Evolutionary conservation across 2,888 invertebrate genomes (phyloP).

Genomic region (Rhogogaster chlorosoma): DNA sequence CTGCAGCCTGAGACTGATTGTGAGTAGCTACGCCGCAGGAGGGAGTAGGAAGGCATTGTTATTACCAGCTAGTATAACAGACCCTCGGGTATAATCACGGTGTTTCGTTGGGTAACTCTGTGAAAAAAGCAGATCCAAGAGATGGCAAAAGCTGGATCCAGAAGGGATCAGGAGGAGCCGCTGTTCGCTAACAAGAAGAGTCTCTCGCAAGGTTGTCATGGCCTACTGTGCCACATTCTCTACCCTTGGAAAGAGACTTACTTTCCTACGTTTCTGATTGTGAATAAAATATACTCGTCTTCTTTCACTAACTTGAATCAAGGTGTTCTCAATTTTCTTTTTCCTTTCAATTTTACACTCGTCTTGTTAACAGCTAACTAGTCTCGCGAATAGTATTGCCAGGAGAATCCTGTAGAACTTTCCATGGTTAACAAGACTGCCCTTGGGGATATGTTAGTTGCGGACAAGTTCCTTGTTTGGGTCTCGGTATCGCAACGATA

Average conservation of each 20-base stretch:
- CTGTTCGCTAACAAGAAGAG: conserved; percentile 24
- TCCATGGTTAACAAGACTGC: conserved; percentile 22
- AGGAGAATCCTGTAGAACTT: not conserved
- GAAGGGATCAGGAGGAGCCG: conserved; percentile 26
- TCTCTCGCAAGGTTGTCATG: conserved; percentile 28
- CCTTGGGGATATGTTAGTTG: conserved; percentile 23
- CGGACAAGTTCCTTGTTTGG: conserved; percentile 26
- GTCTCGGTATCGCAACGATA: conserved; percentile 42
- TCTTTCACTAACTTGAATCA: not conserved
- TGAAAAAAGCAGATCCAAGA: conserved; percentile 19
- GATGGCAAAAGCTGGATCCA: conserved; percentile 27
- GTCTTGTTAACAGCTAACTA: conserved; percentile 24
- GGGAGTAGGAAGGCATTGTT: conserved; percentile 28
- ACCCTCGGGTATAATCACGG: conserved; percentile 44
- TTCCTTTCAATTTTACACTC: not conserved
- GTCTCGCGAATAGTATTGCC: not conserved
- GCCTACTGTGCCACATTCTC: conserved; percentile 33
- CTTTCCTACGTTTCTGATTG: not conserved
- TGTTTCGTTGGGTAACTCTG: conserved; percentile 34
- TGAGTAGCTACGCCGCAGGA: conserved; percentile 19
- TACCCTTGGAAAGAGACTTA: not conserved
- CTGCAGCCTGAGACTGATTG: conserved; percentile 24
- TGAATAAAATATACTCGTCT: not conserved
- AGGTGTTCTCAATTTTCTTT: not conserved
- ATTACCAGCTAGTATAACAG: conserved; percentile 46